These are phyloP conservation scores for Platynereis dumerilii DNA, from an alignment of 2,888 invertebrate species.

Conservation along the genomic window DNA sequence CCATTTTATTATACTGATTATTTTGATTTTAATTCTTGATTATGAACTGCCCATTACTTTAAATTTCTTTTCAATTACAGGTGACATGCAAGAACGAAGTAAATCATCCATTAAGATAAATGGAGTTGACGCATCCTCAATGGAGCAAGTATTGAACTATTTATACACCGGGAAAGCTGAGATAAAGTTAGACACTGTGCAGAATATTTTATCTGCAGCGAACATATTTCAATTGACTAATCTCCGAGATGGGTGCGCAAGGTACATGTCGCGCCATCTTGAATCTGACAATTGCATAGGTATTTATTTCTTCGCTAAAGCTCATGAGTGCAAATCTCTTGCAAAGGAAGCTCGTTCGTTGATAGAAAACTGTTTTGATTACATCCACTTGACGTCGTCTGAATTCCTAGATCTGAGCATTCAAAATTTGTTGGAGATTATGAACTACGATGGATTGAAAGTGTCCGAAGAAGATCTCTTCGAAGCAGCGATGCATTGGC, in stretches of 20 bases:
- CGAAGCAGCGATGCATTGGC: constrained; percentile 76
- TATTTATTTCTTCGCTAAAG: constrained; percentile 62
- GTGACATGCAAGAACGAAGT: constrained; percentile 29
- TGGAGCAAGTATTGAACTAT: constrained; percentile 81
- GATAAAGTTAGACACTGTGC: constrained; percentile 79
- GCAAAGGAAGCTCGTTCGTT: constrained; percentile 32
- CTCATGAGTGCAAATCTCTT: constrained; percentile 33
- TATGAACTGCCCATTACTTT: no score
- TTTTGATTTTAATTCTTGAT: no score
- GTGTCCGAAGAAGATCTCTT: constrained; percentile 86
- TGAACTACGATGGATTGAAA: constrained; percentile 82
- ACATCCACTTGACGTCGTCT: constrained; percentile 17
- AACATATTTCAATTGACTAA: constrained; percentile 86
- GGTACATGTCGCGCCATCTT: constrained; percentile 74
- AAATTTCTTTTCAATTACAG: no score
- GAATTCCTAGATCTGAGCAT: constrained; percentile 69
- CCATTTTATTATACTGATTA: no score
- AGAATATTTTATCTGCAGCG: constrained; percentile 75
- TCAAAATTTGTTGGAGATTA: constrained; percentile 77
- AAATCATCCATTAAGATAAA: constrained; percentile 71
- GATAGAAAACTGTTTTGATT: constrained; percentile 30
- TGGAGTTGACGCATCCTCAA: constrained; percentile 77
- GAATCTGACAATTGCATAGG: constrained; percentile 82
- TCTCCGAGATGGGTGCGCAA: constrained; percentile 79
- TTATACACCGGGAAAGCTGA: constrained; percentile 82